Conservation (phyloP, 2,888 invertebrate genomes). For the Caenorhabditis uteleia region DNA sequence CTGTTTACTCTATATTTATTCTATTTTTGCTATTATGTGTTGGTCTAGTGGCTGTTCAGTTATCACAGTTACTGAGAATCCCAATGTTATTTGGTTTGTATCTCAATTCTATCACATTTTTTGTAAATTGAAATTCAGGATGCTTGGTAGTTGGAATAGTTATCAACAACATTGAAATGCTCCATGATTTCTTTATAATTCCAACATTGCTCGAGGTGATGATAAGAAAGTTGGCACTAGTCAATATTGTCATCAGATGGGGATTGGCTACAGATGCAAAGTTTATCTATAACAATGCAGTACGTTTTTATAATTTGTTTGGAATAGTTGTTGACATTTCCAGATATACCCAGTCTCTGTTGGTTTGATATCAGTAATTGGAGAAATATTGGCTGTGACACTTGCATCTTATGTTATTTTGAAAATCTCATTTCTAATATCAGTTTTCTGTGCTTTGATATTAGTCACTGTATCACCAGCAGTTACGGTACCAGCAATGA, state of each 20-base stretch:
- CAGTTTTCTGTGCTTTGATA: slow-evolving; percentile 8
- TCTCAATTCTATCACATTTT: background rate
- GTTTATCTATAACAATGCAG: slow-evolving; percentile 5
- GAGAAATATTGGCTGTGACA: slow-evolving; percentile 1
- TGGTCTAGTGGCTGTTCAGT: slow-evolving; percentile 21
- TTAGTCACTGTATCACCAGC: slow-evolving; percentile 8
- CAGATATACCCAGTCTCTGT: slow-evolving; percentile 4
- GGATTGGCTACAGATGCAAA: slow-evolving; percentile 5
- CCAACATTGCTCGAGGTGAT: slow-evolving; percentile 3
- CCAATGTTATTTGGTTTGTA: slow-evolving; percentile 28
- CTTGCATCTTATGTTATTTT: slow-evolving; percentile 10
- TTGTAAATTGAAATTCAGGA: background rate
- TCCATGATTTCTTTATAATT: slow-evolving; percentile 4
- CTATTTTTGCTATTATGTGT: slow-evolving; percentile 29
- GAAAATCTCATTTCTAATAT: background rate
- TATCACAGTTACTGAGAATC: slow-evolving; percentile 20
- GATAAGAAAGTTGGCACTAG: slow-evolving; percentile 9
- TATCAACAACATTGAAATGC: slow-evolving; percentile 1
- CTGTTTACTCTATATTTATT: slow-evolving; percentile 29
- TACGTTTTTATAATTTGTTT: background rate
- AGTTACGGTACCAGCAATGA: slow-evolving; percentile 6
- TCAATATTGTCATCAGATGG: slow-evolving; percentile 11
- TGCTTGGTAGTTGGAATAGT: slow-evolving; percentile 9
- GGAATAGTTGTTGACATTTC: too few relatives aligned
- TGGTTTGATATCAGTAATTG: slow-evolving; percentile 1